Conservation (phyloP, 2,888 invertebrate genomes). For the Rotaria macrura region DNA sequence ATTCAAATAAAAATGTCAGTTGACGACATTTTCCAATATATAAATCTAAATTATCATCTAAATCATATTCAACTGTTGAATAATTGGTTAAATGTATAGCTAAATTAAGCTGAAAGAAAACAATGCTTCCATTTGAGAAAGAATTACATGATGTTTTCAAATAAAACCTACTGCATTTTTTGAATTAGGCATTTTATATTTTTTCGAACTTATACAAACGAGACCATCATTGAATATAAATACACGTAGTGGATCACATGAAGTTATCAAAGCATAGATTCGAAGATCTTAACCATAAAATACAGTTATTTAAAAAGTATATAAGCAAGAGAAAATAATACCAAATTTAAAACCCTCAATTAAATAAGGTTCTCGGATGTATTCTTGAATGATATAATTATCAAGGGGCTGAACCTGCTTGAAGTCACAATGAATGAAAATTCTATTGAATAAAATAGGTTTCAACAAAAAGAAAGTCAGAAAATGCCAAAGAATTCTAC, state of each 20-base stretch:
- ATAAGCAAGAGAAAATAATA: not conserved
- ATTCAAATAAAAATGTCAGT: conserved; percentile 45
- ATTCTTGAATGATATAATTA: conserved; percentile 48
- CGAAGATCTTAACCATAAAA: conserved; percentile 40
- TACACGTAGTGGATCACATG: conserved; percentile 49
- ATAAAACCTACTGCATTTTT: conserved; percentile 43
- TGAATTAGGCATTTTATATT: conserved; percentile 45
- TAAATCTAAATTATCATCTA: conserved; percentile 39
- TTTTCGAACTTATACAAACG: conserved; percentile 47
- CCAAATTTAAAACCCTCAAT: conserved; percentile 46
- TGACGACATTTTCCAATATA: conserved; percentile 46
- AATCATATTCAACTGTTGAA: conserved; percentile 46
- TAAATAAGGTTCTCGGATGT: conserved; percentile 48
- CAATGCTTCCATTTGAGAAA: no score
- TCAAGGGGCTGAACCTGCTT: conserved; percentile 41
- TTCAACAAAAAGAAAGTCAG: not conserved
- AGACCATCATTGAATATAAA: conserved; percentile 49
- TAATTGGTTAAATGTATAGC: conserved; percentile 52
- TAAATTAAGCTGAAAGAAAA: conserved; percentile 42
- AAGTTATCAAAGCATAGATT: conserved; percentile 48
- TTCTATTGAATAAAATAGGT: conserved; percentile 38
- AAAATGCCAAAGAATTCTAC: conserved; percentile 37
- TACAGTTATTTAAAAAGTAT: not conserved
- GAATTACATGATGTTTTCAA: no score
- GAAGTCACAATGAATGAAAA: conserved; percentile 42